A percentile compares a stretch with the other conserved stretches of the same genome.
Evolutionary conservation across 2,113 vertebrate genomes (phyloP).

Genomic region (Amazona guildingii): DNA sequence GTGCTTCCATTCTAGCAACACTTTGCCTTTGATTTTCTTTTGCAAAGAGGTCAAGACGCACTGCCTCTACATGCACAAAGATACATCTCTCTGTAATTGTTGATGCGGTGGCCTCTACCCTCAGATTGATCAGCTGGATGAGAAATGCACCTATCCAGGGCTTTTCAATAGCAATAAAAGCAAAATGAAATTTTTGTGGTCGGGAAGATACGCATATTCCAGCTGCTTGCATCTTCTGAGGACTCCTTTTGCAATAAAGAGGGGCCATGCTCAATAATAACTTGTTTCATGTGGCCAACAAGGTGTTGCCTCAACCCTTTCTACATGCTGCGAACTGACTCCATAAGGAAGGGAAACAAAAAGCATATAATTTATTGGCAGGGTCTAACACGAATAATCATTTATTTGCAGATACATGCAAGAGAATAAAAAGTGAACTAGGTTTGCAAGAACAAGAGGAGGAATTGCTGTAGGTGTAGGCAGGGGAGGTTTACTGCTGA

Average conservation of each 20-base stretch:
- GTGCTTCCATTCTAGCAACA: neutral
- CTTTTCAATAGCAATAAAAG: constrained; percentile 29
- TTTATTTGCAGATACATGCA: constrained; percentile 9
- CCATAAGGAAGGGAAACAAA: neutral
- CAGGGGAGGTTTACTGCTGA: neutral
- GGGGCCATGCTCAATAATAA: neutral
- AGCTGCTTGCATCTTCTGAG: constrained; percentile 22
- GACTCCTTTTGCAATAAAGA: neutral
- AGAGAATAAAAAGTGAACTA: constrained; percentile 22
- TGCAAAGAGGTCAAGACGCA: neutral
- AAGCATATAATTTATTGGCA: neutral
- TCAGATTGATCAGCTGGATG: constrained; percentile 7
- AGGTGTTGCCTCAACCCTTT: neutral
- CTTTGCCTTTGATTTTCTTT: constrained; percentile 27
- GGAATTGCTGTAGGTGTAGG: neutral
- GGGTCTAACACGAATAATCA: neutral
- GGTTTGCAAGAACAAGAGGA: neutral
- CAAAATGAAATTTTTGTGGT: constrained; percentile 14
- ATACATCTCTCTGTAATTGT: neutral
- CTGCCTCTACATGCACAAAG: neutral
- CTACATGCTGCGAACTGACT: neutral
- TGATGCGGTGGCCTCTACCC: neutral
- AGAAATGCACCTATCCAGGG: neutral
- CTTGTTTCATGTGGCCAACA: constrained; percentile 14
- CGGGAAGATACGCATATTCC: constrained; percentile 20